Evolutionary conservation across 2,113 vertebrate species (phyloP).

Genomic region (Crotalus tigris): DNA sequence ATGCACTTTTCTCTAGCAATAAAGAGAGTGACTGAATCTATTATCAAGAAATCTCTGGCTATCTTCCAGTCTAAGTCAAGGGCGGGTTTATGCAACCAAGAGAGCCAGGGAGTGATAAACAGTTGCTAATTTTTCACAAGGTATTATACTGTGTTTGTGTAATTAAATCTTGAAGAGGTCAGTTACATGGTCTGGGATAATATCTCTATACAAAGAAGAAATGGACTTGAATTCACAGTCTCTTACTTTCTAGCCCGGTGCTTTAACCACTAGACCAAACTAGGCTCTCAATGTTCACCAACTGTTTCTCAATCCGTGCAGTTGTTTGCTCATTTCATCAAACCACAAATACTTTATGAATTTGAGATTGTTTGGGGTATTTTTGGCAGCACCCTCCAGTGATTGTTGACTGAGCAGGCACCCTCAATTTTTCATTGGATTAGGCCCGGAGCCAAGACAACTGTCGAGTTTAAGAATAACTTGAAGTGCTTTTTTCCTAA

Average conservation of each 20-base stretch:
- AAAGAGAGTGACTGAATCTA: not conserved
- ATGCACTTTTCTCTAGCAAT: not conserved
- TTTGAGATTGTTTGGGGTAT: not conserved
- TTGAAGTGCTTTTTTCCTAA: conserved; percentile 23
- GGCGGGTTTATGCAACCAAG: not conserved
- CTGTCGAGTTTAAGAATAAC: conserved; percentile 58
- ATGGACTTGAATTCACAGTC: not conserved
- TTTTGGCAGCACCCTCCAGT: conserved; percentile 33
- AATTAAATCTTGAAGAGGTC: not conserved
- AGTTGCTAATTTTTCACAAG: not conserved
- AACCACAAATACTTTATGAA: conserved; percentile 45
- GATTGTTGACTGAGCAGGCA: conserved; percentile 60
- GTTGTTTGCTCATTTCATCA: conserved; percentile 30
- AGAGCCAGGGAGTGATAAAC: not conserved
- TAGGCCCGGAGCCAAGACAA: conserved; percentile 54
- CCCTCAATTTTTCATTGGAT: conserved; percentile 61
- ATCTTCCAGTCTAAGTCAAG: not conserved
- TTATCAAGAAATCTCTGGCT: not conserved
- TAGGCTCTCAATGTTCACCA: not conserved
- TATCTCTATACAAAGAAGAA: not conserved
- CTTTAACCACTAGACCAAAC: not conserved
- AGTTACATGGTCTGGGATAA: not conserved
- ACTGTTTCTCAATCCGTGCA: conserved; percentile 11
- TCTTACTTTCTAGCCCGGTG: not conserved
- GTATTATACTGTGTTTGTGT: not conserved